Evolutionary conservation across 2,113 vertebrate species (phyloP), one percentile per base, ranked within the genome.

Genomic region (Naja naja): DNA sequence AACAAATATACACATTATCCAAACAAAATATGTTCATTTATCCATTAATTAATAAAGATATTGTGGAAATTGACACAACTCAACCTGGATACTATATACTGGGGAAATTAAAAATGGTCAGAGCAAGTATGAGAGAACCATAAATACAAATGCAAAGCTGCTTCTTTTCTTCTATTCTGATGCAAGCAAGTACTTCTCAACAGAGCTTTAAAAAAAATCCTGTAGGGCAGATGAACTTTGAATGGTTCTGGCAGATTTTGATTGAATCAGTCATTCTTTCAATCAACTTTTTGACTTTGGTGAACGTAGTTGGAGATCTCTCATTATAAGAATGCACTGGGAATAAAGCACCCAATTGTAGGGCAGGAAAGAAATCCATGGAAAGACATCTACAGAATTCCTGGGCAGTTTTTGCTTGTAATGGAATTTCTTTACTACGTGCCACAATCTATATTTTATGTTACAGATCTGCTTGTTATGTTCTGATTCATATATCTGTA

Each of bases 221-320:
- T 86, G 11, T 89, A 45, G 3, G 85, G 5, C 74, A 11, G 91
- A 86, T 93, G 34, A 92, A 91, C 92, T 89, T 89, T 91, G 53
- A 92, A 87, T 74, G 23, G 23, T 91, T 43, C 27, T 47, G 81
- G 34, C 49, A 93, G 52, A 34, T 91, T 94, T 94, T 91, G 55
- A 90, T 22, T 49, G 5, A 93, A 1, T 30, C 34, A 74, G 1
- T 5, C 2, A 16, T 92, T 49, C 64, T 92, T 95, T 95, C 85
- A 86, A 52, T 94, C 25, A 90, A 5, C 16, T 87, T 3, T 91
- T 90, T 90, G 18, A 55, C 87, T 20, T 74, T 92, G 18, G 81
- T 92, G 49, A 90, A 91, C 52, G 0, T 86, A 47, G 49, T 27
- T 89, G 55, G 88, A 93, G 90, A 93, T 95, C 95, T 91, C 18